Percentiles rank a stretch among this genome's conserved stretches.
Evolutionary conservation across 2,888 invertebrate species (phyloP).

Genomic region (Apomyelois bistriatella): DNA sequence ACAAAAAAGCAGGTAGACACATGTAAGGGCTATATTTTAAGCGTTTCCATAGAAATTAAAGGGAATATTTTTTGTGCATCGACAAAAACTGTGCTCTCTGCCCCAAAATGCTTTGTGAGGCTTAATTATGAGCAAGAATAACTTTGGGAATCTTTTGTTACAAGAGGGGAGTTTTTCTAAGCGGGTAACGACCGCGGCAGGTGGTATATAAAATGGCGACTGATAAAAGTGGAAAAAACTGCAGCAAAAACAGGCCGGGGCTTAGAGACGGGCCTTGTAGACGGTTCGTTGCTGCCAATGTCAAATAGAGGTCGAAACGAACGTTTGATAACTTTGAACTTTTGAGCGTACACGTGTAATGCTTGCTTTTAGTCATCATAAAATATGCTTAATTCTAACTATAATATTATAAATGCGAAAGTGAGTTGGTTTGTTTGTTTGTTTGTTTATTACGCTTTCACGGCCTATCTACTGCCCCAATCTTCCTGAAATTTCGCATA

Average conservation of each 20-base stretch:
- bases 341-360: neutral
- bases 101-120: slow-evolving; percentile 63
- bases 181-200: slow-evolving; percentile 76
- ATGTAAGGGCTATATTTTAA: slow-evolving; percentile 46
- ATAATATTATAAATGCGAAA: too few species aligned
- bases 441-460: too few species aligned
- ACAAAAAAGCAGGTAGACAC: slow-evolving; percentile 50
- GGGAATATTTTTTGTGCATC: slow-evolving; percentile 54
- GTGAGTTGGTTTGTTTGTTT: too few species aligned
- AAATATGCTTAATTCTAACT: neutral
- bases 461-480: too few species aligned
- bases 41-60: slow-evolving; percentile 54
- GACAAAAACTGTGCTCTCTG: slow-evolving; percentile 56
- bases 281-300: slow-evolving; percentile 47
- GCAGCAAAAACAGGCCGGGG: slow-evolving; percentile 54
- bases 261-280: slow-evolving; percentile 32
- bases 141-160: slow-evolving; percentile 74
- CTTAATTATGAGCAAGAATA: slow-evolving; percentile 76
- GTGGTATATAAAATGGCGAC: slow-evolving; percentile 69
- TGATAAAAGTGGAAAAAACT: slow-evolving; percentile 62
- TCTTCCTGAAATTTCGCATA: too few species aligned
- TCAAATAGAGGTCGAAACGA: slow-evolving; percentile 65
- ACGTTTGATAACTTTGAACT: neutral
- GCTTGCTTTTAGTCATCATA: neutral
- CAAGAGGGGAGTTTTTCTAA: slow-evolving; percentile 68